Conservation (phyloP, 1,140 invertebrate species). For the Formica selysi region DNA sequence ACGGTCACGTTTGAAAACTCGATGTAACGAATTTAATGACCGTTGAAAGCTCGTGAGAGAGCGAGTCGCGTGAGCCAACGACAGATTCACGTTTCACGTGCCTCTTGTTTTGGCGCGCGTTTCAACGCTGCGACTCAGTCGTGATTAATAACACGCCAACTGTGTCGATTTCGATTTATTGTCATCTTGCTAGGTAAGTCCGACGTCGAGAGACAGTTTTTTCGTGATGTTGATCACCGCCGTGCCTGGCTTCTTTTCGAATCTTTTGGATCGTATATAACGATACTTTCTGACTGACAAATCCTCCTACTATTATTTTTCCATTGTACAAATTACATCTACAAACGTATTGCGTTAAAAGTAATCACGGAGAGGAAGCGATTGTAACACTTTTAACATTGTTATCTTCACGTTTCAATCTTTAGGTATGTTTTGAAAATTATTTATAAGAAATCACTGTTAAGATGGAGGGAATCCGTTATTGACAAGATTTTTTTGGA, state of each 20-base stretch:
- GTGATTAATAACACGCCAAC: neutral
- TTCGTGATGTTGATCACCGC: neutral
- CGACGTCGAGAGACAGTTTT: neutral
- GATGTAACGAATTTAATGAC: constrained; percentile 67
- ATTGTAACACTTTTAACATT: neutral
- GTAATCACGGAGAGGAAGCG: neutral
- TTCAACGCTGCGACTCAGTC: neutral
- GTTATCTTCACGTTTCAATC: neutral
- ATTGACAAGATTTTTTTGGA: neutral
- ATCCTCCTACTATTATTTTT: neutral
- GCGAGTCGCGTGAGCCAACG: neutral
- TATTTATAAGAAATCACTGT: neutral
- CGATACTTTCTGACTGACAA: neutral
- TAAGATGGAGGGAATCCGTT: neutral
- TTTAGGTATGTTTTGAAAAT: neutral
- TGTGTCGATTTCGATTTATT: neutral
- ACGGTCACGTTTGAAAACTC: constrained; percentile 72
- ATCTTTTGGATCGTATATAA: neutral
- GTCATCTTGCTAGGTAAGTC: constrained; percentile 39
- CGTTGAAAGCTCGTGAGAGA: constrained; percentile 45
- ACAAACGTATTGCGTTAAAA: too few relatives aligned
- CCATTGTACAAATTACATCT: neutral
- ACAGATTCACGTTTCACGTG: neutral
- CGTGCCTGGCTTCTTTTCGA: neutral
- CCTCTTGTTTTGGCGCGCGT: neutral